Evolutionary conservation across 2,797 vertebrate genomes (phyloP), one percentile per base, ranked within the genome.

Genomic region (Falco novaeseelandiae): DNA sequence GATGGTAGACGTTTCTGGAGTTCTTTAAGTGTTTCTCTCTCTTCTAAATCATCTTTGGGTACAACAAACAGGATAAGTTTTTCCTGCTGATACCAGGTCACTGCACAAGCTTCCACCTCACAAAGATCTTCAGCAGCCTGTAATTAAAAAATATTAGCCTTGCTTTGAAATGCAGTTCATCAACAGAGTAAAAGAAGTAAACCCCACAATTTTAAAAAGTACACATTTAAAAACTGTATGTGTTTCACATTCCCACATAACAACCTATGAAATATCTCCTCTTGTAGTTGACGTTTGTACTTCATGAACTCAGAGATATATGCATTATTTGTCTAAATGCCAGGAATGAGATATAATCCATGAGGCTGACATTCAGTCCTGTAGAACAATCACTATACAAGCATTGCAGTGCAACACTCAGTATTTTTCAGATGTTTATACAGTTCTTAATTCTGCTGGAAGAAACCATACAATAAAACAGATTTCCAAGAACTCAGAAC

Each of bases 31-130:
- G 99, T 92, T 62, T 95, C 77, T 80, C 94, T 96, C 85, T 97
- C 96, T 55, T 97, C 62, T 44, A 97, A 93, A 93, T 62, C 67
- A 49, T 91, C 97, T 92, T 89, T 97, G 73, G 98, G 96, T 85
- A 99, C 98, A 15, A 99, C 89, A 88, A 99, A 99, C 32, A 99
- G 97, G 51, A 99, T 95, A 95, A 99, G 98, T 48, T 98, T 98
- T 82, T 96, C 94, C 67, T 97, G 96, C 76, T 98, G 94, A 86
- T 97, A 97, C 97, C 99, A 98, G 38, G 94, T 97, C 87, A 99
- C 98, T 4, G 98, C 98, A 87, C 99, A 99, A 72, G 99, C 97
- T 87, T 99, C 99, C 71, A 99, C 98, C 87, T 98, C 96, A 72
- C 98, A 98, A 77, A 99, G 97, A 77, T 86, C 96, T 98, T 98